phyloP scores from a whole-genome alignment of 2,113 vertebrate genomes.

The mouse (Mus musculus) region GRCm39 chr7:83805501-83806000 shows the following conservation, averaged over 20 bases:
- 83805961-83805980: background rate
- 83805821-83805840: background rate
- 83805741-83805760: background rate
- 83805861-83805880: background rate
- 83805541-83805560: too few species aligned
- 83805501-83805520: too few species aligned
- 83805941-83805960: background rate
- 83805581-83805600: too few species aligned
- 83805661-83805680: too few species aligned
- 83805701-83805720: background rate
- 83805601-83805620: too few species aligned
- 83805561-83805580: too few species aligned
- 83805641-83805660: too few species aligned
- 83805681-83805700: background rate
- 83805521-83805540: too few species aligned
- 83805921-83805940: background rate
- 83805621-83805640: too few species aligned
- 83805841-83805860: background rate
- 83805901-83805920: background rate
- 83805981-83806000: background rate
- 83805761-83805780: background rate
- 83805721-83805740: background rate
- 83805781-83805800: background rate
- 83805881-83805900: background rate
- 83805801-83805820: background rate